phyloP scores from a whole-genome alignment of 2,888 invertebrate species.

The Polylopha cassiicola region DNA sequence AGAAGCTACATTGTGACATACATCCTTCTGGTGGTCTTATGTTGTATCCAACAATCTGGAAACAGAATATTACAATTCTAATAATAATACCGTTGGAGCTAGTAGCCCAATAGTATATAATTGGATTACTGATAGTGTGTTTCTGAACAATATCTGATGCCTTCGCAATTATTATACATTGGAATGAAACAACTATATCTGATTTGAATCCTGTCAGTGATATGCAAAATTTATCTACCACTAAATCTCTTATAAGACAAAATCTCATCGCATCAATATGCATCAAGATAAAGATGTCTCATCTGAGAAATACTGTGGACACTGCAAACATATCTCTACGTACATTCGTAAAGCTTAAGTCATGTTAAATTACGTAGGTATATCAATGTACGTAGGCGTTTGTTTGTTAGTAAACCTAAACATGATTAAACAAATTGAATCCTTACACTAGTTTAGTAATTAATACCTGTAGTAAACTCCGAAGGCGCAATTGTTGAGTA shows the following conservation, averaged over 20 bases:
- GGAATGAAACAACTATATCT: too few species aligned
- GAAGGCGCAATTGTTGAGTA: constrained; percentile 89
- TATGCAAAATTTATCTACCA: too few species aligned
- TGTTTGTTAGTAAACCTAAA: constrained; percentile 45
- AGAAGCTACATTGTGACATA: constrained; percentile 77
- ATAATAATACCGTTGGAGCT: too few species aligned
- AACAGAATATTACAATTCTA: constrained; percentile 21
- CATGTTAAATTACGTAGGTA: background rate
- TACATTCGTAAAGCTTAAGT: background rate
- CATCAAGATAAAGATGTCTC: too few species aligned
- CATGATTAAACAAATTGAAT: constrained; percentile 1
- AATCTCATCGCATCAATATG: too few species aligned
- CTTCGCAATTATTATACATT: too few species aligned
- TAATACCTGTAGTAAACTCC: constrained; percentile 85
- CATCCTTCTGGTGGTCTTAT: constrained; percentile 67
- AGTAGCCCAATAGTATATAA: too few species aligned
- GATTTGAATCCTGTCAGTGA: too few species aligned
- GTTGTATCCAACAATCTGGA: constrained; percentile 73
- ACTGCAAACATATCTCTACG: background rate
- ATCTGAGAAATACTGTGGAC: too few species aligned
- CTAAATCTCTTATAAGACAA: too few species aligned
- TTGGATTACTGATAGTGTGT: too few species aligned
- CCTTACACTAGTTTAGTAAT: background rate
- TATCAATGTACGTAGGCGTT: constrained; percentile 41
- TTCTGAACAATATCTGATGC: too few species aligned